Percentiles rank a stretch among this genome's conserved stretches.
phyloP scores from a whole-genome alignment of 2,797 vertebrate genomes.

The Pelodytes ibericus region DNA sequence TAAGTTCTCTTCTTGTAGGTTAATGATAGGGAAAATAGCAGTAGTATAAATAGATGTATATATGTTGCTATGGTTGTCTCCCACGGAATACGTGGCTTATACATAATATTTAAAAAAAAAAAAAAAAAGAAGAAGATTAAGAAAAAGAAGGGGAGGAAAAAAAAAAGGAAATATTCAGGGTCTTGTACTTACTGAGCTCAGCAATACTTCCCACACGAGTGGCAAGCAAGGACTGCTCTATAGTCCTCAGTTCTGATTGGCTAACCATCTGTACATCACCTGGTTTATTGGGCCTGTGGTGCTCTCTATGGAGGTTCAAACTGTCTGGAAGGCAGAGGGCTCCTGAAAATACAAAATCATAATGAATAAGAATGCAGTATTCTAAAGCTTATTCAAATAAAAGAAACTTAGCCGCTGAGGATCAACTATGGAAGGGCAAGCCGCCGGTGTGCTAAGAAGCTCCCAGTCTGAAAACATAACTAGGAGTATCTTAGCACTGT shows the following conservation, averaged over 20 bases:
- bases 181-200: constrained; percentile 90
- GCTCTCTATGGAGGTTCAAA: constrained; percentile 88
- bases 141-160: constrained; percentile 2
- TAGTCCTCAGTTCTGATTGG: constrained; percentile 89
- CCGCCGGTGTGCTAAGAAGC: background rate
- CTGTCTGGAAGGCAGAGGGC: constrained; percentile 93
- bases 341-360: constrained; percentile 71
- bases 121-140: background rate
- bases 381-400: constrained; percentile 15
- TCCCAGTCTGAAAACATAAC: background rate
- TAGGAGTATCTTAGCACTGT: background rate
- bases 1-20: too few species aligned
- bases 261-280: constrained; percentile 87
- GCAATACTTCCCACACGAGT: constrained; percentile 94
- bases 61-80: constrained; percentile 40
- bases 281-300: constrained; percentile 85
- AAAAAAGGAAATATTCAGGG: constrained; percentile 17
- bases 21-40: too few species aligned
- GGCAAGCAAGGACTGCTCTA: constrained; percentile 92
- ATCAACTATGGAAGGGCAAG: constrained; percentile 16
- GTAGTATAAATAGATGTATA: too few species aligned
- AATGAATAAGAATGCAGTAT: constrained; percentile 51
- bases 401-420: constrained; percentile 17
- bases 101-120: background rate
- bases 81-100: constrained; percentile 21